phyloP scores from a whole-genome alignment of 2,113 vertebrate species.

The Crypturellus undulatus region DNA sequence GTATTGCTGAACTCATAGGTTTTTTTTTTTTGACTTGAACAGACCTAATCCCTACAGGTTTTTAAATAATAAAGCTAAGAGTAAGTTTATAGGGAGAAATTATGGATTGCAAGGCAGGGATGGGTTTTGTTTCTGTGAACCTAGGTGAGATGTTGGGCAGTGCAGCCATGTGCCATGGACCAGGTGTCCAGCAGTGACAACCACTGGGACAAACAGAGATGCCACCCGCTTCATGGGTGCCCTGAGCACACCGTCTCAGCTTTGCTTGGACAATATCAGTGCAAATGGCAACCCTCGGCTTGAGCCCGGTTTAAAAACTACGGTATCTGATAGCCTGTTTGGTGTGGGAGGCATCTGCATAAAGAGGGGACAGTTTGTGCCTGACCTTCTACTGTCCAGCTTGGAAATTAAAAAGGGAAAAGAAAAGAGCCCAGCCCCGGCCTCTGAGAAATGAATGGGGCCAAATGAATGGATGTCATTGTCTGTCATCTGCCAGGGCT shows the following conservation, averaged over 20 bases:
- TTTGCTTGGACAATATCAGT: background rate
- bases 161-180: accelerated
- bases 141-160: too few species aligned
- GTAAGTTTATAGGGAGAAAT: background rate
- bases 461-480: conserved; percentile 65
- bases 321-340: background rate
- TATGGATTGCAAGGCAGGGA: too few species aligned
- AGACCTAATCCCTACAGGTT: background rate
- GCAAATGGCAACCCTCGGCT: background rate
- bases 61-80: background rate
- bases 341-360: background rate
- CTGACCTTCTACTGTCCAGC: conserved; percentile 40
- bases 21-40: background rate
- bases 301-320: background rate
- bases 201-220: background rate
- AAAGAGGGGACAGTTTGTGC: background rate
- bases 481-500: conserved; percentile 26
- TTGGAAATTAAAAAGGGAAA: background rate
- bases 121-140: too few species aligned
- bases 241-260: background rate
- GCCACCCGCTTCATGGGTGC: background rate
- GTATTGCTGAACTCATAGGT: too few species aligned
- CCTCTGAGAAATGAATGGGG: conserved; percentile 26
- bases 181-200: accelerated
- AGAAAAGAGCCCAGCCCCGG: conserved; percentile 4